Base-by-base conservation (phyloP, 2,888 invertebrate species). In the Phaonia tiefii region DNA sequence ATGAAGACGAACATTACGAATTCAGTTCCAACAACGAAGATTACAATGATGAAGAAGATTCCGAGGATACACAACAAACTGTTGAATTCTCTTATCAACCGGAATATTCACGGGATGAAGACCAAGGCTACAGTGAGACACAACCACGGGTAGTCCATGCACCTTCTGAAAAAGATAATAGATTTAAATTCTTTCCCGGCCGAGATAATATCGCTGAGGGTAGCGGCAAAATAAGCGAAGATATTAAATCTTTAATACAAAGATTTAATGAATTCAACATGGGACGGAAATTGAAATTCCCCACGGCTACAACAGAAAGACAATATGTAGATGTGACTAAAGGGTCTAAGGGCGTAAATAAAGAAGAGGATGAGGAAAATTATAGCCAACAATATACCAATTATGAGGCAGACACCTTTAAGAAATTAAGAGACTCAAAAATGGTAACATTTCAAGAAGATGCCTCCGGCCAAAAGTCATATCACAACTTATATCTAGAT, bases 201-300 rank as follows among this genome's bases (percentile, higher is more conserved):
- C 25, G 49, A 11, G 66, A 26, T 25, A 20, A 66, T 46, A 44
- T 15, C 11, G 39, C 15, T 4, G 83, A 81, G 10, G 85, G 22
- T 2, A 22, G 44, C 11, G 58, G 15, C 15, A 26, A 22, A 7
- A 31, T 26, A 31, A 78, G 31, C 1, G 66, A 65, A 11, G 15
- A 69, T 22, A 11, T 86, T 42, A 49, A 71, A 11, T 54, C 79
- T 56, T 65, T 81, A 0, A 81, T 84, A 25, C 71, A 84, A 46
- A 85, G 85, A n/a, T 89, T 86, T 71, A 89, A 88, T 85, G 85
- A 86, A 0, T 80, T 79, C 56, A 86, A 86, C 39, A 86, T 84
- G 25, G 82, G 84, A 58, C 84, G 86, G 20, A 89, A 88, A 81
- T 80, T 89, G 13, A 86, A 86, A 82, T 89, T 89, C 83, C 89